Evolutionary conservation across 2,888 invertebrate species (phyloP).

Genomic region (Morpho achilles): DNA sequence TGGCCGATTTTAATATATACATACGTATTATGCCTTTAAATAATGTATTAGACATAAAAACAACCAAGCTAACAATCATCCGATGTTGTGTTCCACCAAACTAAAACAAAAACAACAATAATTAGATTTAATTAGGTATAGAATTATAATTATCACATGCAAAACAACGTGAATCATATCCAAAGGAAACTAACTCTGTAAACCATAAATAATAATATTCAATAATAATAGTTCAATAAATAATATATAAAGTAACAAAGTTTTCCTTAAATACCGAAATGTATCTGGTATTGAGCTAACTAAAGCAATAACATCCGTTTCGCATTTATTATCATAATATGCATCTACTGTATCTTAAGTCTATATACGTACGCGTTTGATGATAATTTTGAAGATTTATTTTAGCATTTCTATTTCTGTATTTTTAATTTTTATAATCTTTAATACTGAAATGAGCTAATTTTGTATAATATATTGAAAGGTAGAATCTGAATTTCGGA

Average conservation of each 20-base stretch:
- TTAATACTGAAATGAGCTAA: too few relatives aligned
- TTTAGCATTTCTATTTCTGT: too few relatives aligned
- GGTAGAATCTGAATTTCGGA: too few relatives aligned
- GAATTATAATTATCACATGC: slow-evolving; percentile 19
- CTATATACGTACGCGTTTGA: too few relatives aligned
- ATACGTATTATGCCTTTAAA: slow-evolving; percentile 1
- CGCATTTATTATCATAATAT: too few relatives aligned
- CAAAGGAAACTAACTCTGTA: slow-evolving; percentile 21
- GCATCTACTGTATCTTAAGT: too few relatives aligned
- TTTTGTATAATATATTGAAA: too few relatives aligned
- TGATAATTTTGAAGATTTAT: too few relatives aligned
- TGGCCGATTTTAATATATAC: slow-evolving; percentile 5
- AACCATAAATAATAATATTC: slow-evolving; percentile 8
- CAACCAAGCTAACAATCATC: slow-evolving; percentile 1
- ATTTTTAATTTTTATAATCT: too few relatives aligned
- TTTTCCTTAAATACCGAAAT: background rate
- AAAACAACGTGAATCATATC: slow-evolving; percentile 25
- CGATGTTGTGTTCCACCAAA: slow-evolving; percentile 7
- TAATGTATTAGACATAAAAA: slow-evolving; percentile 1
- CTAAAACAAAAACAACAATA: slow-evolving; percentile 12
- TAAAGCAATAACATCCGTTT: background rate
- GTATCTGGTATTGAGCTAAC: background rate
- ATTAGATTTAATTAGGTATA: slow-evolving; percentile 13
- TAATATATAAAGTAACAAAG: slow-evolving; percentile 9
- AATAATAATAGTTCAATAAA: slow-evolving; percentile 12